Base-by-base conservation (phyloP, 1,140 invertebrate species). In the Copidosoma floridanum region DNA sequence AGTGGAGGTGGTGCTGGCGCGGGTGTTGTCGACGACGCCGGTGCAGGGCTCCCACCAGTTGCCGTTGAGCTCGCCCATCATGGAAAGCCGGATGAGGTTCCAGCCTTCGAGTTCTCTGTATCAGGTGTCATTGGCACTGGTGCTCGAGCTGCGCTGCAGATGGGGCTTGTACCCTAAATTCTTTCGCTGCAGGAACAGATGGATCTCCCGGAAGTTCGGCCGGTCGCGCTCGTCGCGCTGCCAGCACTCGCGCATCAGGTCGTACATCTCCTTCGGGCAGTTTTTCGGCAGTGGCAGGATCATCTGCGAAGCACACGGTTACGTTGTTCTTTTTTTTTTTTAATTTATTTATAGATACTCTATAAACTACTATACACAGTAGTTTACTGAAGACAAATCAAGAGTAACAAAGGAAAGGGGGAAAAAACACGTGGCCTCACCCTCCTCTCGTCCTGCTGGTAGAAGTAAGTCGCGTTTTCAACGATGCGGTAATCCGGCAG, bases 211-310 rank as follows among this genome's bases (percentile, higher is more conserved):
- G 80, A 97, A 97, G 59, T 89, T 89, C 16, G 94, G 94, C n/a
- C 94, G 83, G 71, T 90, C 88, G 6, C 83, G 76, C 47, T 91
- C 91, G 69, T 93, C 89, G 23, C 90, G 83, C 70, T 94, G 91
- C 95, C 95, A 98, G 75, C 94, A 97, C 72, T 95, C 92, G 61
- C 89, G 84, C 92, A 97, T 96, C 62, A 98, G 79, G 76, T 95
- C 93, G 79, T 93, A 96, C 59, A 96, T 91, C 76, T 95, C 93
- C 61, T 91, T 86, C 11, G 92, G 91, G 77, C 93, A 95, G 65
- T 91, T 90, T 66, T 89, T 85, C 23, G 92, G 93, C 57, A 89
- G 83, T 2, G 88, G 86, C 14, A 93, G 83, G 48, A 85, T 83
- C 61, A 86, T 82, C 86, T 89, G 82, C 27, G 80, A 80, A 65